phyloP scores from a whole-genome alignment of 2,888 invertebrate species.

The Agrenia bidenticulata region DNA sequence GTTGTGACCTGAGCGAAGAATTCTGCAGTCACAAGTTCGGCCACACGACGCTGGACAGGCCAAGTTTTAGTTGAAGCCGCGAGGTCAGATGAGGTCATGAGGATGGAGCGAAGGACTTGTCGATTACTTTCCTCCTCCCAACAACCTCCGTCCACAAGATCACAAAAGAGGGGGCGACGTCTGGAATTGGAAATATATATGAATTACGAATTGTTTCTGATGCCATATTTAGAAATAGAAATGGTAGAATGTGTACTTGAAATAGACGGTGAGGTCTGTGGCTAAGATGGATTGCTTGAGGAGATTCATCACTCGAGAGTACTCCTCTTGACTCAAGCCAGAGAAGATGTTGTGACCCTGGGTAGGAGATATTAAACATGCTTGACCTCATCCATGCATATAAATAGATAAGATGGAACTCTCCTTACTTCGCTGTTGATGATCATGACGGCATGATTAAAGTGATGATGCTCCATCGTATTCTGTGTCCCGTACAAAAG shows the following conservation, averaged over 20 bases:
- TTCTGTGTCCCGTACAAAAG: conserved; percentile 62
- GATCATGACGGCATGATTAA: conserved; percentile 66
- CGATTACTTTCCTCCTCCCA: conserved; percentile 58
- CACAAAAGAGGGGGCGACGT: no score
- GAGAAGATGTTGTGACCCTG: conserved; percentile 61
- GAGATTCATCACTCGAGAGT: conserved; percentile 60
- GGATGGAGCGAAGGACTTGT: conserved; percentile 58
- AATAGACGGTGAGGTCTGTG: conserved; percentile 61
- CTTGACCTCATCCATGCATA: no score
- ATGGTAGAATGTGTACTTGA: conserved; percentile 61
- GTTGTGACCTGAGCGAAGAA: conserved; percentile 77
- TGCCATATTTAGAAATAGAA: conserved; percentile 5
- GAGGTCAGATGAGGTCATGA: conserved; percentile 64
- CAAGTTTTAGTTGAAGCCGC: conserved; percentile 65
- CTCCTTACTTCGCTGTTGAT: conserved; percentile 60
- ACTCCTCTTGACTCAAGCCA: conserved; percentile 59
- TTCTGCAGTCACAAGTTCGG: conserved; percentile 85
- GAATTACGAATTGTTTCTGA: no score
- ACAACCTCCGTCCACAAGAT: conserved; percentile 57
- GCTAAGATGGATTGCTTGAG: conserved; percentile 61
- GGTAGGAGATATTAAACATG: conserved; percentile 17
- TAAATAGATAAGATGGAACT: no score
- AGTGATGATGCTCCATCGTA: conserved; percentile 67
- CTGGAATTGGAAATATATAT: no score
- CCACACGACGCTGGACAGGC: conserved; percentile 66